These are phyloP conservation scores for Solen grandis DNA, from an alignment of 1,140 invertebrate species.

Conservation along the genomic window DNA sequence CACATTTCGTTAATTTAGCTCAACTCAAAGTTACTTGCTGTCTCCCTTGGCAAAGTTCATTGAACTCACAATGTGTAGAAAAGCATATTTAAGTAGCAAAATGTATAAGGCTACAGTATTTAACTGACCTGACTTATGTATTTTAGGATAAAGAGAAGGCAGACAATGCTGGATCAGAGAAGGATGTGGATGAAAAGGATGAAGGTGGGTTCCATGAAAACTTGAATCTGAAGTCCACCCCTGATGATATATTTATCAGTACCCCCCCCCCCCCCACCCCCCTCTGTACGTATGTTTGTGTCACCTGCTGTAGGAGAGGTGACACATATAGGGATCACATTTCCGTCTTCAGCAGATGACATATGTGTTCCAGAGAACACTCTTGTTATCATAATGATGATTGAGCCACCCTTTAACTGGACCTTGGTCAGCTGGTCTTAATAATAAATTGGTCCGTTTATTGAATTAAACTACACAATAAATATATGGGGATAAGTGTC, in stretches of 20 bases:
- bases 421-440: too few relatives aligned
- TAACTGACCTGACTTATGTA: not conserved
- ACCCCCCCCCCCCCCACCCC: not conserved
- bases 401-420: too few relatives aligned
- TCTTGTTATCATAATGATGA: not conserved
- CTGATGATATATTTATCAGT: not conserved
- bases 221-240: slow-evolving; percentile 3
- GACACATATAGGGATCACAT: not conserved
- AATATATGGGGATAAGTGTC: too few relatives aligned
- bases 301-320: not conserved
- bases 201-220: slow-evolving; percentile 44
- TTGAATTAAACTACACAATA: too few relatives aligned
- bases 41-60: not conserved
- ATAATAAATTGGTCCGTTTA: too few relatives aligned
- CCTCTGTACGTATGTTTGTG: not conserved
- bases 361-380: not conserved
- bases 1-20: not conserved
- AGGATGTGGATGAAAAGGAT: slow-evolving; percentile 46
- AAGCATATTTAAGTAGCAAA: not conserved
- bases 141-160: slow-evolving; percentile 49
- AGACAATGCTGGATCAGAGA: slow-evolving; percentile 32
- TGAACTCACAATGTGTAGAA: not conserved
- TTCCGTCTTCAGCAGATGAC: not conserved
- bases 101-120: not conserved
- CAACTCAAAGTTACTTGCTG: not conserved